A percentile compares a stretch with the other conserved stretches of the same genome.
phyloP scores from a whole-genome alignment of 2,113 vertebrate species.

The Pachyramphus minor region DNA sequence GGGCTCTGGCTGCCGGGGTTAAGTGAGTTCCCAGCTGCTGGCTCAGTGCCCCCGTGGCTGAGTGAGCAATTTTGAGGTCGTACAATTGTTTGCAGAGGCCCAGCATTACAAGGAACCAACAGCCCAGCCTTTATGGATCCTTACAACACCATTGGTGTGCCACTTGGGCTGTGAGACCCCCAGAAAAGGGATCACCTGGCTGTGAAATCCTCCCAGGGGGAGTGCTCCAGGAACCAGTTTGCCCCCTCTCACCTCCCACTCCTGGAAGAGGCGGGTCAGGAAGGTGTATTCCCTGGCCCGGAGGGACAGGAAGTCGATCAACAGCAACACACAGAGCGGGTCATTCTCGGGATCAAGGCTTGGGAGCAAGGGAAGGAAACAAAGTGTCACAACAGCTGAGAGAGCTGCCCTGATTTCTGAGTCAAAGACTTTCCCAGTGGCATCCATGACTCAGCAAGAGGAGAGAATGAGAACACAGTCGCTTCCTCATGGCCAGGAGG shows the following conservation, averaged over 20 bases:
- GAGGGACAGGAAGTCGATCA: slow-evolving; percentile 88
- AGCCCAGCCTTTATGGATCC: background rate
- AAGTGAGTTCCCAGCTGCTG: background rate
- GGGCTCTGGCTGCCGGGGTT: background rate
- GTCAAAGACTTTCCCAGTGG: background rate
- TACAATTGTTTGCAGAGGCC: background rate
- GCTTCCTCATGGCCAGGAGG: background rate
- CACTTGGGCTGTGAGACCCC: background rate
- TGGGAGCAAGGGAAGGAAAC: background rate
- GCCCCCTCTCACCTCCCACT: slow-evolving; percentile 88
- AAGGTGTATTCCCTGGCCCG: slow-evolving; percentile 85
- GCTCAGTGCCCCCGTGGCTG: background rate
- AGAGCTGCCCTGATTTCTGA: background rate
- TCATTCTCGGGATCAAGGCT: slow-evolving; percentile 94
- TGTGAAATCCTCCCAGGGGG: background rate
- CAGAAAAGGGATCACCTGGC: background rate
- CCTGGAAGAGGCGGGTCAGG: slow-evolving; percentile 85
- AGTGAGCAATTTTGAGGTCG: background rate
- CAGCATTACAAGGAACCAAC: background rate
- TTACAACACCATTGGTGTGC: too few species aligned
- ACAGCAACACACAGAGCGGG: slow-evolving; percentile 89
- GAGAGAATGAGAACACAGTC: fast-evolving
- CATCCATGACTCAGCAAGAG: background rate
- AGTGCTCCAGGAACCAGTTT: background rate
- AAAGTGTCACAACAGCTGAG: background rate